Evolutionary conservation across 2,113 vertebrate species (phyloP).

Genomic region (Neolamprologus hecqui): DNA sequence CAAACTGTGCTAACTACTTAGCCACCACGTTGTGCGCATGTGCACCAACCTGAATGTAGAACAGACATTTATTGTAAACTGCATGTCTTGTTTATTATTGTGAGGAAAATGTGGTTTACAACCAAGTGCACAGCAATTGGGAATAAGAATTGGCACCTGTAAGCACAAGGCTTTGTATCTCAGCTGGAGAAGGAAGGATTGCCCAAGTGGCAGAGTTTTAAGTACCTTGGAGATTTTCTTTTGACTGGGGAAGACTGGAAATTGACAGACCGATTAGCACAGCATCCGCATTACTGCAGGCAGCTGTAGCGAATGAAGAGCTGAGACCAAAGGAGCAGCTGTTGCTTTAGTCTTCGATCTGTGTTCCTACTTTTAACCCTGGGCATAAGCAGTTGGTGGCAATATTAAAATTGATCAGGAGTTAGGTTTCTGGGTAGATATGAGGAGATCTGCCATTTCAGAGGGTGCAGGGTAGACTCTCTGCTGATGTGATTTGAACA

Average conservation of each 20-base stretch:
- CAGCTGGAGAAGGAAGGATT: not conserved
- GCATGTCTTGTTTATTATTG: not conserved
- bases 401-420: not conserved
- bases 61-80: not conserved
- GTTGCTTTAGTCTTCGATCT: not conserved
- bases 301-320: not conserved
- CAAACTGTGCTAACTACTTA: not conserved
- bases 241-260: not conserved
- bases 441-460: not conserved
- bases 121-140: not conserved
- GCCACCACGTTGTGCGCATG: not conserved
- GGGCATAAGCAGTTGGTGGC: not conserved
- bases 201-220: not conserved
- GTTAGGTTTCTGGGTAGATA: not conserved
- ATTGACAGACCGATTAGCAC: not conserved
- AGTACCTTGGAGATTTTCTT: not conserved
- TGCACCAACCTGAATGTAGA: not conserved
- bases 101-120: not conserved
- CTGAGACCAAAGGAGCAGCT: not conserved
- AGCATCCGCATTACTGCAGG: not conserved
- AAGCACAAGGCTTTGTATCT: not conserved
- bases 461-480: not conserved
- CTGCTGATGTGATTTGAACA: not conserved
- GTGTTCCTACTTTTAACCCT: not conserved
- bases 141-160: not conserved